phyloP scores from a whole-genome alignment of 2,113 vertebrate genomes.

The Neogobius melanostomus region DNA sequence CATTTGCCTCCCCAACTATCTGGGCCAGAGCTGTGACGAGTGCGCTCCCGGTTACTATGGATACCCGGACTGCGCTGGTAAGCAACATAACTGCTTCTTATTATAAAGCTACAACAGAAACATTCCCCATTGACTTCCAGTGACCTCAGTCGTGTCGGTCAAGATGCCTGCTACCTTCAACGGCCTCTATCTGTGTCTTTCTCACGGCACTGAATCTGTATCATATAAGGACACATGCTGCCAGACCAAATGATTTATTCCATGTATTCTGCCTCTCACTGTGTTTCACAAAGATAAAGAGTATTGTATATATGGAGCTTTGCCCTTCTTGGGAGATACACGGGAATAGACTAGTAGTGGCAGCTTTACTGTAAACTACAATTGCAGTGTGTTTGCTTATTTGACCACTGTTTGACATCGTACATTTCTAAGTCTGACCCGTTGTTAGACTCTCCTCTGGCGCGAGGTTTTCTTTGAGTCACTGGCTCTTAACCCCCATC shows the following conservation, averaged over 20 bases:
- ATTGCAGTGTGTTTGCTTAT: neutral
- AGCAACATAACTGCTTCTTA: constrained; percentile 37
- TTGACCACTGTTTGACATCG: neutral
- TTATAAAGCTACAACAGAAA: neutral
- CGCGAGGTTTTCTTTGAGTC: too few relatives aligned
- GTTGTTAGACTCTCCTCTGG: too few relatives aligned
- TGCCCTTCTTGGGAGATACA: constrained; percentile 35
- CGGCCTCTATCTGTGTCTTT: constrained; percentile 37
- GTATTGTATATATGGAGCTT: constrained; percentile 32
- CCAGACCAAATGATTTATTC: constrained; percentile 24
- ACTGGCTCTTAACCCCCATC: too few relatives aligned
- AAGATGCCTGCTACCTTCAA: constrained; percentile 35
- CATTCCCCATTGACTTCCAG: constrained; percentile 12
- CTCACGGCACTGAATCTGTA: constrained; percentile 49
- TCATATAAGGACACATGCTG: constrained; percentile 6
- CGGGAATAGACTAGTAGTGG: constrained; percentile 38
- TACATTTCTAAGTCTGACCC: too few relatives aligned
- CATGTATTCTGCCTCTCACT: constrained; percentile 5
- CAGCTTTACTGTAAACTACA: neutral
- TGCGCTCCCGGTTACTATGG: constrained; percentile 76
- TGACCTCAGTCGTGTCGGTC: constrained; percentile 18
- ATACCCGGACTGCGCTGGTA: constrained; percentile 79
- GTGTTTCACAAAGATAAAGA: constrained; percentile 30
- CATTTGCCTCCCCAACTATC: constrained; percentile 64
- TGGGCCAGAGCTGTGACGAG: constrained; percentile 69